A percentile compares a stretch with the other conserved stretches of the same genome.
Evolutionary conservation across 2,888 invertebrate species (phyloP).

Genomic region (Lasioglossum leucozonium): DNA sequence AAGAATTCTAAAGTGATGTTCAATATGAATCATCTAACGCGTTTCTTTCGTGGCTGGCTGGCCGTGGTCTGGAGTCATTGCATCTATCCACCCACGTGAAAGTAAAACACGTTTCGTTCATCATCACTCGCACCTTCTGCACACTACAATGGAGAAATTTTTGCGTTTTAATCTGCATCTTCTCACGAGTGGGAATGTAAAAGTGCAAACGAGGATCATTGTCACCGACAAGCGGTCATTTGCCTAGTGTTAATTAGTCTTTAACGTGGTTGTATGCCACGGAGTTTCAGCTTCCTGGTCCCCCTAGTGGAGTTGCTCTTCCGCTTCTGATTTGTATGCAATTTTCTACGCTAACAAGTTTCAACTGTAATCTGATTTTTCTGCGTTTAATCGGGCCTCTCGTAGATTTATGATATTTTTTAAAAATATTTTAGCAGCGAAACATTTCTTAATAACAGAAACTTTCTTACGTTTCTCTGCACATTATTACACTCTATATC

Average conservation of each 20-base stretch:
- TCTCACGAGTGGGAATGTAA: conserved; percentile 32
- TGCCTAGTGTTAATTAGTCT: not conserved
- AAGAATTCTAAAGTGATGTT: not conserved
- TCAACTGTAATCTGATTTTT: not conserved
- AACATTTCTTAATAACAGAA: not conserved
- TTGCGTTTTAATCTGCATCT: not conserved
- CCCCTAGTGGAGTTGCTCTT: not conserved
- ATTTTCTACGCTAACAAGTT: not conserved
- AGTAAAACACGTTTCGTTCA: conserved; percentile 71
- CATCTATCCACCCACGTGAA: conserved; percentile 73
- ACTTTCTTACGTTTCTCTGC: not conserved
- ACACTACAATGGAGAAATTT: conserved; percentile 49
- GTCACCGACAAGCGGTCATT: not conserved
- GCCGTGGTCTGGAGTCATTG: not conserved
- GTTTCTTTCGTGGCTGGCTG: not conserved
- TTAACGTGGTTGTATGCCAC: not conserved
- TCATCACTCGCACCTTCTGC: conserved; percentile 71
- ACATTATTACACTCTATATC: not conserved
- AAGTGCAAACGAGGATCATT: conserved; percentile 36
- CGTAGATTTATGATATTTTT: not conserved
- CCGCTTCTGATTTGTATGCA: not conserved
- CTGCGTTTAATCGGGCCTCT: not conserved
- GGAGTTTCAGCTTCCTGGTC: not conserved
- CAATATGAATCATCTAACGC: not conserved
- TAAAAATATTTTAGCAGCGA: not conserved